Evolutionary conservation across 1,140 invertebrate species (phyloP), one percentile per base, ranked within the genome.

Genomic region (Drosophila parabipectinata): DNA sequence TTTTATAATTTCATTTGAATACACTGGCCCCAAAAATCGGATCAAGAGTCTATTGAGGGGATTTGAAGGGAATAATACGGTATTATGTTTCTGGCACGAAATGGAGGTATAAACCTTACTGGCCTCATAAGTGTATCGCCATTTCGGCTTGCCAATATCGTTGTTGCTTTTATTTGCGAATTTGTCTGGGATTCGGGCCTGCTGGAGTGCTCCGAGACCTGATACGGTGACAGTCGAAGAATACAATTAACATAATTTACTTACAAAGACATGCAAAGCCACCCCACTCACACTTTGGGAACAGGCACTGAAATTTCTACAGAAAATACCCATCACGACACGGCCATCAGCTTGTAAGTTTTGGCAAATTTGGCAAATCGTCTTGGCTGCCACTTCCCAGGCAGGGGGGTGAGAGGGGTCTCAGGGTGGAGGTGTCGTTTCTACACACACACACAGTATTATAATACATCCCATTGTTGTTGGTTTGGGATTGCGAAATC

Each of bases 231-330:
- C 73, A 77, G 77, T 77, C 77, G 59, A 80, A 74, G 81, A 81
- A 84, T 84, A 84, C 81, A 81, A 87, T 85, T 85, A 85, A 87
- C 81, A 87, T 87, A 85, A 87, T 85, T 87, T 85, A 87, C 74
- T 74, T 77, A 66, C 77, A 64, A 85, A 85, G 66, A 63, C 81
- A 80, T 74, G 64, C 53, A 67, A 59, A 61, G 58, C 44, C 28
- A 57, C 55, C 51, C 45, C 55, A 44, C 39, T 5, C 37, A 56
- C 12, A 64, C 9, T 41, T 8, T 0, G 37, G 1, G 10, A 1
- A 1, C 41, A 14, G 41, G 62, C 37, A 72, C n/a, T 55, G 30
- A 64, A 47, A 26, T 44, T 41, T 39, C 34, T 34, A 39, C 21
- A 44, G 53, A 63, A 51, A 62, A 69, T 45, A 69, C 47, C 59